These are phyloP conservation scores for Phoenicopterus ruber DNA, from an alignment of 2,113 vertebrate species.

Conservation along the genomic window DNA sequence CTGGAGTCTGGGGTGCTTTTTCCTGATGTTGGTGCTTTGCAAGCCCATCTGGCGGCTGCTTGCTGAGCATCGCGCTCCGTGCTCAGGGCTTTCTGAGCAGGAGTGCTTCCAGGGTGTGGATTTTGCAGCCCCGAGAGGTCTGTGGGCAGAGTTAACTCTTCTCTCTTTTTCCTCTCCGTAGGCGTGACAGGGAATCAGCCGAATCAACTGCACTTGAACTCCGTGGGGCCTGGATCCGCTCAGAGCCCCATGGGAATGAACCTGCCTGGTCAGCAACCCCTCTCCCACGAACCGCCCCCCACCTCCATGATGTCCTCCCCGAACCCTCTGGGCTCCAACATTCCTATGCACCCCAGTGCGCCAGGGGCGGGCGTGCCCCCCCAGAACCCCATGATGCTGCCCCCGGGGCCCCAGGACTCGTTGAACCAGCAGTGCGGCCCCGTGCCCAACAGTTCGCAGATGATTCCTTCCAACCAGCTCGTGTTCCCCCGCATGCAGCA, in stretches of 20 bases:
- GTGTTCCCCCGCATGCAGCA: slow-evolving; percentile 82
- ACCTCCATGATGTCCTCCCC: slow-evolving; percentile 86
- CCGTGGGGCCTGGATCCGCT: slow-evolving; percentile 79
- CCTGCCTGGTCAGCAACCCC: slow-evolving; percentile 85
- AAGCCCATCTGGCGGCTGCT: background rate
- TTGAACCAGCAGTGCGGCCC: slow-evolving; percentile 78
- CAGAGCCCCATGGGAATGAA: slow-evolving; percentile 91
- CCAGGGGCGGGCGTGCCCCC: slow-evolving; percentile 72
- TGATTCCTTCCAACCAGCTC: slow-evolving; percentile 83
- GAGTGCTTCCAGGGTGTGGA: background rate
- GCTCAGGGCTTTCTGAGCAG: background rate
- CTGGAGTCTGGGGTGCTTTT: background rate
- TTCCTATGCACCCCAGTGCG: slow-evolving; percentile 83
- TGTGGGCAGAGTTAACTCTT: background rate
- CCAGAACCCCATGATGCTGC: slow-evolving; percentile 78
- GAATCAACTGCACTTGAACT: slow-evolving; percentile 84
- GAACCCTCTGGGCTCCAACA: slow-evolving; percentile 83
- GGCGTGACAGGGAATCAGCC: slow-evolving; percentile 82
- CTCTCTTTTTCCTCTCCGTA: slow-evolving; percentile 11
- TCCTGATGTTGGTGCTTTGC: background rate
- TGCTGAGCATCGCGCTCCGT: background rate
- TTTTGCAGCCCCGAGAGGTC: background rate
- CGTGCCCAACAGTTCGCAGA: slow-evolving; percentile 80
- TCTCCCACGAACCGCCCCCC: slow-evolving; percentile 85
- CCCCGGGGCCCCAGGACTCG: slow-evolving; percentile 77